Evolutionary conservation across 1,140 invertebrate genomes (phyloP).

Genomic region (Saxidomus purpurata): DNA sequence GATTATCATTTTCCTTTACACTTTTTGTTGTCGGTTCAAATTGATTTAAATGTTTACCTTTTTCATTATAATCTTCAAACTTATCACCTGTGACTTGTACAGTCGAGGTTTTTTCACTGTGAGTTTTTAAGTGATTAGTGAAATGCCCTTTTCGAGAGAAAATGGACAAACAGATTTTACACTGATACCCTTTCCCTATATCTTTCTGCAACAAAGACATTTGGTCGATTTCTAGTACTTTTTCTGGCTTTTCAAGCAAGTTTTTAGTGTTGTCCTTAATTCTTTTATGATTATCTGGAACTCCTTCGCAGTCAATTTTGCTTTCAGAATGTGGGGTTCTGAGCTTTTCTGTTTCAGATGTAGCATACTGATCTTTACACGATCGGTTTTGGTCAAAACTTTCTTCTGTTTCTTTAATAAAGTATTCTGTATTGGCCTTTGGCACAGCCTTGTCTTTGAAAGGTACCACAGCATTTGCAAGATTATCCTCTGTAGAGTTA

Average conservation of each 20-base stretch:
- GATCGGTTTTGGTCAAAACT: no score
- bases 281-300: not conserved
- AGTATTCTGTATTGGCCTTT: no score
- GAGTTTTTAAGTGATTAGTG: not conserved
- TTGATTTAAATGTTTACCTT: not conserved
- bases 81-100: not conserved
- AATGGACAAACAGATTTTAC: not conserved
- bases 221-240: no score
- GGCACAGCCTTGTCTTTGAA: no score
- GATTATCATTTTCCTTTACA: not conserved
- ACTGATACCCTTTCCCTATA: not conserved
- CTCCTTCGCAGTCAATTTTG: no score
- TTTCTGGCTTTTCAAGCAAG: no score
- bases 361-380: no score
- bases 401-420: no score
- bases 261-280: no score
- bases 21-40: not conserved
- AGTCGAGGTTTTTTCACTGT: not conserved
- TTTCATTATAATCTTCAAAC: no score
- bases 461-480: not conserved
- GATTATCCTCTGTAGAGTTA: not conserved
- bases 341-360: not conserved
- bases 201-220: no score
- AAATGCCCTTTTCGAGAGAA: not conserved
- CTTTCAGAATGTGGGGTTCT: not conserved